These are phyloP conservation scores for Ophonus ardosiacus DNA, from an alignment of 2,888 invertebrate genomes.

Conservation along the genomic window DNA sequence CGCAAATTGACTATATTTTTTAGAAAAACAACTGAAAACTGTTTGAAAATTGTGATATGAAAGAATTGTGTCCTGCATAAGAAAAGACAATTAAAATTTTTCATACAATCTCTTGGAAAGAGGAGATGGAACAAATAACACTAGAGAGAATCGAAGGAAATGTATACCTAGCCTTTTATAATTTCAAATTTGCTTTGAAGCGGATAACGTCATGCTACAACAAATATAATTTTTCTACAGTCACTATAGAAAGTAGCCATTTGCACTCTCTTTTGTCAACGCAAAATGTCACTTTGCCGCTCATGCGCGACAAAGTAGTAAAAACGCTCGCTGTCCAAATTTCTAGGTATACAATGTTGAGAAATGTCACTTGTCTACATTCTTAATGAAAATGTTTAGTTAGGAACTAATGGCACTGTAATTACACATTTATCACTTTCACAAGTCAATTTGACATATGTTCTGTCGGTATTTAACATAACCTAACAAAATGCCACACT, in stretches of 20 bases:
- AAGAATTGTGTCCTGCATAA: conserved; percentile 39
- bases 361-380: too few species aligned
- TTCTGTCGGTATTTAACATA: too few species aligned
- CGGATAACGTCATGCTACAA: background rate
- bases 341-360: too few species aligned
- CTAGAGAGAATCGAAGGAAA: background rate
- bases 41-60: conserved; percentile 45
- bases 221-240: background rate
- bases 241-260: too few species aligned
- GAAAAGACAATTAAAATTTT: conserved; percentile 29
- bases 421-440: too few species aligned
- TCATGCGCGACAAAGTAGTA: too few species aligned
- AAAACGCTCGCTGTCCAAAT: too few species aligned
- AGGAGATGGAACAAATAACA: background rate
- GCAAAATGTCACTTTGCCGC: too few species aligned
- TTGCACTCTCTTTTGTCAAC: background rate
- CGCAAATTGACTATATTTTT: conserved; percentile 18
- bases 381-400: too few species aligned
- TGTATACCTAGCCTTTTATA: conserved; percentile 14
- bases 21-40: conserved; percentile 15
- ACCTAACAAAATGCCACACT: too few species aligned
- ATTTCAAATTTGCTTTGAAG: conserved; percentile 1
- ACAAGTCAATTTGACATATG: too few species aligned
- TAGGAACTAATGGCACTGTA: too few species aligned
- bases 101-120: conserved; percentile 26